A percentile compares a stretch with the other conserved stretches of the same genome.
Evolutionary conservation across 2,113 vertebrate species (phyloP).

Genomic region (Solea solea): DNA sequence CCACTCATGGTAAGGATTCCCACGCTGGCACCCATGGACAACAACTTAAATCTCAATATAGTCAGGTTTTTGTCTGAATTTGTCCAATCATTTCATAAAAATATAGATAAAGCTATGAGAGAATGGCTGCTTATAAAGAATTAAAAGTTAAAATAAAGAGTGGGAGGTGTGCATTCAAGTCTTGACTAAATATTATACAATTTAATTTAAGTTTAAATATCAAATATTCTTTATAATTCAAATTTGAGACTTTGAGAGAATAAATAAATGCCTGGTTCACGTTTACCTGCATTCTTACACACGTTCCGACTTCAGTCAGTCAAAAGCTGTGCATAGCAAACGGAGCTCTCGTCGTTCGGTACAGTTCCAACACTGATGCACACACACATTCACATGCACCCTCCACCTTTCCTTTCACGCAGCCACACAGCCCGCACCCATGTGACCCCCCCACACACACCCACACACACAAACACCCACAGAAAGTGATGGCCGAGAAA

Average conservation of each 20-base stretch:
- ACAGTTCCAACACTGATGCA: constrained; percentile 48
- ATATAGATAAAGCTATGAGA: too few species aligned
- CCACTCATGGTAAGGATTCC: too few species aligned
- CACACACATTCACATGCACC: constrained; percentile 53
- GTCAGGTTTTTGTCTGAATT: neutral
- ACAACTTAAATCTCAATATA: neutral
- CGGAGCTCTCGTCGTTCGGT: constrained; percentile 31
- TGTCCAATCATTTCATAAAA: neutral
- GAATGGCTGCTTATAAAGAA: too few species aligned
- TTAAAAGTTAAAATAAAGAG: too few species aligned
- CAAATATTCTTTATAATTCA: neutral
- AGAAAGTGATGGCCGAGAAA: constrained; percentile 2
- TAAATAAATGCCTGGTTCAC: neutral
- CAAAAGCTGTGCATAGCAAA: constrained; percentile 47
- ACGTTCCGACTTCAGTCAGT: neutral
- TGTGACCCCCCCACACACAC: constrained; percentile 11
- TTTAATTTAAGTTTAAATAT: too few species aligned
- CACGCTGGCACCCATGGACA: neutral
- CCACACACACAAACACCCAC: constrained; percentile 23
- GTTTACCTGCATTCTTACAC: constrained; percentile 28
- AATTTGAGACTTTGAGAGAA: neutral
- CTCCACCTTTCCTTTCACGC: constrained; percentile 17
- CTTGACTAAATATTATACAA: too few species aligned
- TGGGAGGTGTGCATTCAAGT: too few species aligned
- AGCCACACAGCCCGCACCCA: neutral